Base-by-base conservation (phyloP, 1,140 invertebrate genomes). In the Musca vetustissima region DNA sequence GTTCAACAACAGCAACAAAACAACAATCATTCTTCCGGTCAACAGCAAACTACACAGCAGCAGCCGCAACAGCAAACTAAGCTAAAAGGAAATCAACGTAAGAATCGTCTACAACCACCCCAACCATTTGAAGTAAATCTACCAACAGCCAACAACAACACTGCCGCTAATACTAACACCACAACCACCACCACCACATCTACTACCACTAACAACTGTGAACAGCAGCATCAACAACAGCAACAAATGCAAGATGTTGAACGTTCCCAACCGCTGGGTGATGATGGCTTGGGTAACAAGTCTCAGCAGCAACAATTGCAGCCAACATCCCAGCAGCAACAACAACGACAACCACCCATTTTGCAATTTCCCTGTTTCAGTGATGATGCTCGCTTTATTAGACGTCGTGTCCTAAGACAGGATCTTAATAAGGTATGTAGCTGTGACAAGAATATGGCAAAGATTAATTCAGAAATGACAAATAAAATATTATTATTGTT, bases 221-320 rank as follows among this genome's bases (percentile, higher is more conserved):
- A 65, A 48, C 49, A 52, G 8, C 65, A 67, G 25, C 49, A 47
- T 4, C 47, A 70, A 19, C 66, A 64, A n/a, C 69, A 66, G 7
- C 24, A 73, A 28, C 73, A 78, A 24, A 75, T 74, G 64, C 69
- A 72, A 4, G 74, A 79, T 25, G 75, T 78, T 67, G 73, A 79
- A 11, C 79, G 80, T 17, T 77, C 78, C 1, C 80, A 82, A 59
- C 80, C 78, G 0, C 28, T 82, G 47, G 80, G 80, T 1, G 80
- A 82, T 65, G 80, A 82, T 69, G 77, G 78, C 0, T 77, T 71
- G 21, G 75, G 1, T 28, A 74, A 14, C 28, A 76, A 73, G 52
- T 67, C 67, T 32, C 67, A 65, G 47, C 68, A 59, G 32, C 67
- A 69, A 36, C 50, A 67, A 19, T 43, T 43, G 13, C 36, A 66